A percentile compares a stretch with the other conserved stretches of the same genome.
Conservation (phyloP, 64 coral and sea anemone species). For the Orbicella faveolata region DNA sequence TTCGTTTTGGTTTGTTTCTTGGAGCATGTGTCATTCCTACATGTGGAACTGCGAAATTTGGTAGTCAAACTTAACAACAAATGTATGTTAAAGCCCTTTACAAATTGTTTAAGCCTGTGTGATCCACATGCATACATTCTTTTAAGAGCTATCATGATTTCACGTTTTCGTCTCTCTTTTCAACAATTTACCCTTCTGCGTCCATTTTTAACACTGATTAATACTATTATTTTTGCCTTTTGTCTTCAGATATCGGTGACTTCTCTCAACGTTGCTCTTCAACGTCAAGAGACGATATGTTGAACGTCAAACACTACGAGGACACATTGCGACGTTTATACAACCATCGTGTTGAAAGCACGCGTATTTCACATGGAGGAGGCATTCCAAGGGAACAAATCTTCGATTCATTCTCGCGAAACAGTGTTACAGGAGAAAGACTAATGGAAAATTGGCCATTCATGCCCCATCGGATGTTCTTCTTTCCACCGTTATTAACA, state of each 20-base stretch:
- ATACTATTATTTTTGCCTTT: background rate
- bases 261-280: background rate
- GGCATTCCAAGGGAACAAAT: background rate
- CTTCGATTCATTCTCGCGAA: background rate
- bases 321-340: constrained; percentile 19
- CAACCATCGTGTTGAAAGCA: background rate
- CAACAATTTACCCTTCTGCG: background rate
- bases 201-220: background rate
- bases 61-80: no score
- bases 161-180: no score
- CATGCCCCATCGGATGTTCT: constrained; percentile 5
- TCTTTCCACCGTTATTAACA: constrained; percentile 10
- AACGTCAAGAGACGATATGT: background rate
- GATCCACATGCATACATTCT: no score
- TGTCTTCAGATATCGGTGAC: background rate
- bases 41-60: no score
- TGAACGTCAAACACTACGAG: background rate
- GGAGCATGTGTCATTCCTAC: no score
- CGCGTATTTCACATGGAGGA: background rate
- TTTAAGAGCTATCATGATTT: no score
- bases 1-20: background rate
- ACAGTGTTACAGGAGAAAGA: background rate
- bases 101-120: no score
- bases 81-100: no score
- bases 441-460: background rate